These are phyloP conservation scores for Clistopyga incitator DNA, from an alignment of 2,888 invertebrate genomes.

Conservation along the genomic window DNA sequence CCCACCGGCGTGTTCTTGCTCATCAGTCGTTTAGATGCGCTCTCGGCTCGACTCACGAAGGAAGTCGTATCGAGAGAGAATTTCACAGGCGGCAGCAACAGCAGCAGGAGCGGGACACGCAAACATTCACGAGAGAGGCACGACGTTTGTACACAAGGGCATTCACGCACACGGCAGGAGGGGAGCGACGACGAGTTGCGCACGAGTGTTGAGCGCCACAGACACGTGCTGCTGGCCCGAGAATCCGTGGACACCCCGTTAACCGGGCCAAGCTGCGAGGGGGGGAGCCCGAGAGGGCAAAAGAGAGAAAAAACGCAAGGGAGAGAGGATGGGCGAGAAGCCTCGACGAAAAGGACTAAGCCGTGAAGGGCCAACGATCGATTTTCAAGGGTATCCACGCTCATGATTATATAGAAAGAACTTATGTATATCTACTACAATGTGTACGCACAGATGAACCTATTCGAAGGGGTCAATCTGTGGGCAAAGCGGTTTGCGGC, in stretches of 20 bases:
- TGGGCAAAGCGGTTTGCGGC: background rate
- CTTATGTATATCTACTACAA: constrained; percentile 21
- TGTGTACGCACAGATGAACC: constrained; percentile 22
- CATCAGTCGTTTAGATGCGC: constrained; percentile 36
- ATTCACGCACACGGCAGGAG: constrained; percentile 24
- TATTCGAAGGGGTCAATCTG: constrained; percentile 20
- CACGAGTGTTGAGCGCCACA: constrained; percentile 39
- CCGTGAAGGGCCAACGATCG: constrained; percentile 62
- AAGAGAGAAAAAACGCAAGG: constrained; percentile 37
- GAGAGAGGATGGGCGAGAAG: constrained; percentile 35
- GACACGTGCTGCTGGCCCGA: constrained; percentile 67
- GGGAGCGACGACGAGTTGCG: constrained; percentile 4
- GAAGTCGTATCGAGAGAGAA: constrained; percentile 6
- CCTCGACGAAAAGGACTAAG: constrained; percentile 51
- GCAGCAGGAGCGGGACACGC: constrained; percentile 15
- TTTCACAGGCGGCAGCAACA: constrained; percentile 29
- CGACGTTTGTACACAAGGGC: constrained; percentile 22
- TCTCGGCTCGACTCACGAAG: constrained; percentile 19
- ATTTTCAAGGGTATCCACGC: constrained; percentile 68
- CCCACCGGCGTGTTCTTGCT: constrained; percentile 25
- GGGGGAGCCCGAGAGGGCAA: constrained; percentile 21
- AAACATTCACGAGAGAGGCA: constrained; percentile 22
- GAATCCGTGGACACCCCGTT: constrained; percentile 76
- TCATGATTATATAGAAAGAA: constrained; percentile 42
- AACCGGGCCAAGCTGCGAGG: constrained; percentile 57